phyloP scores from a whole-genome alignment of 2,113 vertebrate species.

The Phasianus colchicus region DNA sequence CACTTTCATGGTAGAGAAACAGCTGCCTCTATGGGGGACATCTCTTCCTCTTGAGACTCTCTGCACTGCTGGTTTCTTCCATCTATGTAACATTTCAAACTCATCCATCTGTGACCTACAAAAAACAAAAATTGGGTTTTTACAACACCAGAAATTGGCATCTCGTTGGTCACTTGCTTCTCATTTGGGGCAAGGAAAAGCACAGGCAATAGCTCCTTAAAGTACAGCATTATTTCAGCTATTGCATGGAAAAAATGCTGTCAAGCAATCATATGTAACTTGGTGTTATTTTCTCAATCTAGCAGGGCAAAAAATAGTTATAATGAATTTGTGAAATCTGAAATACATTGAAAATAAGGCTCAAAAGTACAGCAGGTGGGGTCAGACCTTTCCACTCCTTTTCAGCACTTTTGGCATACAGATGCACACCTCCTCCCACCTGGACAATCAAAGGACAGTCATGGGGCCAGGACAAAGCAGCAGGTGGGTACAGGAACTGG shows the following conservation, averaged over 20 bases:
- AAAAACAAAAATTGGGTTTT: neutral
- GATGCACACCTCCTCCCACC: neutral
- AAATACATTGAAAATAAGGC: neutral
- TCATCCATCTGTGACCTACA: neutral
- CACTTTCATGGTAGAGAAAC: neutral
- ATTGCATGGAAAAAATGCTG: neutral
- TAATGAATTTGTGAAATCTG: neutral
- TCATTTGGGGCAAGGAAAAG: neutral
- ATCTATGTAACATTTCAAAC: neutral
- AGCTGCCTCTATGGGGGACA: fast-evolving
- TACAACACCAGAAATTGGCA: neutral
- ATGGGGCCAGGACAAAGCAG: neutral
- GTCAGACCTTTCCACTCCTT: neutral
- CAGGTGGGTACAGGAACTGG: neutral
- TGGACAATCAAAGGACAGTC: neutral
- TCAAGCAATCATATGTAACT: neutral
- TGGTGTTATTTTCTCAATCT: neutral
- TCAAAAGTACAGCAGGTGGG: neutral
- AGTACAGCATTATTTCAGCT: neutral
- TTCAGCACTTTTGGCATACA: fast-evolving
- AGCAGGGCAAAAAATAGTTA: neutral
- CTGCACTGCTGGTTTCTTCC: neutral
- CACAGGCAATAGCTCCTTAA: neutral
- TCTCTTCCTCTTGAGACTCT: neutral
- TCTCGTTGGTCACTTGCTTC: neutral